phyloP scores from a whole-genome alignment of 2,888 invertebrate genomes.

The Byasa hedistus region DNA sequence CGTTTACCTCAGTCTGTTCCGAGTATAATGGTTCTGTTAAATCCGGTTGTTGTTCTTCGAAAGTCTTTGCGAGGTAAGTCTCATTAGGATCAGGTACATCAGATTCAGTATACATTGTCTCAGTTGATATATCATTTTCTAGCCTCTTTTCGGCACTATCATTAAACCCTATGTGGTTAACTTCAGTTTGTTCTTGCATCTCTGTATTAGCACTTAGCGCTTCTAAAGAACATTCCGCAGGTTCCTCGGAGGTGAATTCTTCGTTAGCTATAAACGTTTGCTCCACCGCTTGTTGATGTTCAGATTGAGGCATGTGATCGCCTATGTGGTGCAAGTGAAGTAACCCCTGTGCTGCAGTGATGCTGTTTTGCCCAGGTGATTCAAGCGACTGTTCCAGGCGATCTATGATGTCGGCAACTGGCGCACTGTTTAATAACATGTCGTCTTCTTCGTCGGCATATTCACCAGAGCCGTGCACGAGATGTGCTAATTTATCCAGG shows the following conservation, averaged over 20 bases:
- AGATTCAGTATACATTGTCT: slow-evolving; percentile 55
- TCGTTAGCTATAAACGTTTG: slow-evolving; percentile 63
- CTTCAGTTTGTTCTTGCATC: slow-evolving; percentile 46
- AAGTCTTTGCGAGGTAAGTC: slow-evolving; percentile 44
- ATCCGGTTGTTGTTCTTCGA: slow-evolving; percentile 43
- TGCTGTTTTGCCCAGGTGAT: slow-evolving; percentile 68
- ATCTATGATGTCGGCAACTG: slow-evolving; percentile 81
- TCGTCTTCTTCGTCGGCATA: slow-evolving; percentile 75
- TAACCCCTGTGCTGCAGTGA: slow-evolving; percentile 69
- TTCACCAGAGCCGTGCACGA: slow-evolving; percentile 64
- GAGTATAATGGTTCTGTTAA: slow-evolving; percentile 40
- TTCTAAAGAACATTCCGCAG: slow-evolving; percentile 53
- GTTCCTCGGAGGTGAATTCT: slow-evolving; percentile 49
- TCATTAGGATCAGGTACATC: slow-evolving; percentile 61
- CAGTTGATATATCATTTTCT: slow-evolving; percentile 46
- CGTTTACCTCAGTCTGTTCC: slow-evolving; percentile 50
- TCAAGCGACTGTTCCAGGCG: slow-evolving; percentile 82
- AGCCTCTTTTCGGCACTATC: slow-evolving; percentile 57
- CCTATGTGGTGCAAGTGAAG: slow-evolving; percentile 68
- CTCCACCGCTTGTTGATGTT: slow-evolving; percentile 62
- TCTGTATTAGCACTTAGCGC: slow-evolving; percentile 47
- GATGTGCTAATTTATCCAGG: slow-evolving; percentile 66
- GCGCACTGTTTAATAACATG: slow-evolving; percentile 67
- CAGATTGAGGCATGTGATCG: slow-evolving; percentile 53
- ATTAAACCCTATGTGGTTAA: slow-evolving; percentile 55